Base-by-base conservation (phyloP, 2,113 vertebrate genomes). In the Hippocampus guttulatus region DNA sequence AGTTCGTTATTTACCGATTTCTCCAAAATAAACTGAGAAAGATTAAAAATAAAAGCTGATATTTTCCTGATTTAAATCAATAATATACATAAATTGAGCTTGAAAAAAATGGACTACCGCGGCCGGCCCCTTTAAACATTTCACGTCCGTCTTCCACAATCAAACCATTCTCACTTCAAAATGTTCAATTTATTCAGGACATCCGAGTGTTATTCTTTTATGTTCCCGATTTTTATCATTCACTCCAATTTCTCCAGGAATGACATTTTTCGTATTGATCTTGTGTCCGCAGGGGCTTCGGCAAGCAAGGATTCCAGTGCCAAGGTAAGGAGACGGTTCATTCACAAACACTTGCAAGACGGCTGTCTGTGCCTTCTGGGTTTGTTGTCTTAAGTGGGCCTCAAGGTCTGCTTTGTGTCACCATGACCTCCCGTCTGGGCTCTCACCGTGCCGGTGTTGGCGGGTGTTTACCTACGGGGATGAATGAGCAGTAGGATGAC, bases 231-330 rank as follows among this genome's bases (percentile, higher is more conserved):
- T 51, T 51, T 52, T 8, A 8, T 8, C 20, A 52, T 52, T 20
- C 3, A 49, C 47, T 9, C 8, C 51, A n/a, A 21, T 52, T 52
- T 21, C 8, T 10, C 10, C 52, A 54, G 0, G 52, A 51, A 51
- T 51, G 6, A 6, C 16, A 51, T 51, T 51, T 27, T 61, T 61
- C 15, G 2, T 9, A 65, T 65, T 43, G 49, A 57, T 77, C 67
- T n/a, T 82, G 41, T 88, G 71, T 88, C 80, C 79, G 58, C 85
- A 92, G 91, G 91, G 91, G 89, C 79, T 91, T 92, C 72, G 89
- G 88, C 23, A 92, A 92, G 67, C 91, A 92, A 81, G 91, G 91
- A 77, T 92, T 90, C 82, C 89, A 91, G 87, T 92, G 91, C 85
- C 91, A 92, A 92, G 91, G 91, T 92, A 87, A 86, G 89, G 78